phyloP scores from a whole-genome alignment of 2,888 invertebrate species.

The Dione vanillae region DNA sequence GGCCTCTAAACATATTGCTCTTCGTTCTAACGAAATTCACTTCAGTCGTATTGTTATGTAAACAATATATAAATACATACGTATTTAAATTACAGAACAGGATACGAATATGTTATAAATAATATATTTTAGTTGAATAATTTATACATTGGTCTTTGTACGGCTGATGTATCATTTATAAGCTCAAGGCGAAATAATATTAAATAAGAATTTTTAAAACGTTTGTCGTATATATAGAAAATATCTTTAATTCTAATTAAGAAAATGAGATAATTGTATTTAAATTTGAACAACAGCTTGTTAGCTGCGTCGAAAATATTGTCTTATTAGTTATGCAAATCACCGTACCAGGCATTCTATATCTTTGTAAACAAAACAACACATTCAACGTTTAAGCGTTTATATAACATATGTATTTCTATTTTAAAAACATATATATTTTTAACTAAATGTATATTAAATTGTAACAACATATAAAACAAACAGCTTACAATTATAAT shows the following conservation, averaged over 20 bases:
- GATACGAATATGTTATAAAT: background rate
- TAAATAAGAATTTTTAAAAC: background rate
- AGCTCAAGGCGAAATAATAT: conserved; percentile 5
- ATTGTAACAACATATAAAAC: conserved; percentile 16
- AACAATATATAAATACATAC: conserved; percentile 24
- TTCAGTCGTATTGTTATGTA: conserved; percentile 21
- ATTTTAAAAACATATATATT: background rate
- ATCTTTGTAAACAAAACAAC: conserved; percentile 25
- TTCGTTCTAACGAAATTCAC: conserved; percentile 8
- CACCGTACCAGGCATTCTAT: conserved; percentile 10
- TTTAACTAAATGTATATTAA: conserved; percentile 1
- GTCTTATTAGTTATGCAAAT: conserved; percentile 26
- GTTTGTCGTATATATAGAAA: background rate
- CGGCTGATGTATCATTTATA: background rate
- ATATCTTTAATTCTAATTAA: too few relatives aligned
- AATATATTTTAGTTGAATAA: conserved; percentile 4
- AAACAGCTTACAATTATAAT: conserved; percentile 41
- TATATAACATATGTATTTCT: conserved; percentile 6
- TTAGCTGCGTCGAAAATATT: background rate
- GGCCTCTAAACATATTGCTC: background rate
- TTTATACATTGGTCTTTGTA: background rate
- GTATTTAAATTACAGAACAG: conserved; percentile 15
- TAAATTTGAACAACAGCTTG: background rate
- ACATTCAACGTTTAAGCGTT: conserved; percentile 28
- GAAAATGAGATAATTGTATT: background rate